Percentiles rank a stretch among this genome's conserved stretches.
Conservation (phyloP, 1,140 invertebrate genomes). For the Cydia fagiglandana region DNA sequence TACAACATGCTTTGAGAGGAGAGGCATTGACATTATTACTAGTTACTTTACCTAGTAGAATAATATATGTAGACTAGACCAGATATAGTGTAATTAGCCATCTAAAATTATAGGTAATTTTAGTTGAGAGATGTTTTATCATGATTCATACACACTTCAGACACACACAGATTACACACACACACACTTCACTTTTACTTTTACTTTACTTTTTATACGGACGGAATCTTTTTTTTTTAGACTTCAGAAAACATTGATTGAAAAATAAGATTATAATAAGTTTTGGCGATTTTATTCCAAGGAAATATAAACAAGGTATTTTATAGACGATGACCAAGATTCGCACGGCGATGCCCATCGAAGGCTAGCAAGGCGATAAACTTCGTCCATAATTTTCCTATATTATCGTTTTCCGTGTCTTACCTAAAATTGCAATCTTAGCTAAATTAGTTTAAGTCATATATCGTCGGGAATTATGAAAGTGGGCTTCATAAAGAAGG, state of each 20-base stretch:
- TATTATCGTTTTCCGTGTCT: constrained; percentile 50
- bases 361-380: constrained; percentile 57
- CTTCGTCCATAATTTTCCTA: constrained; percentile 47
- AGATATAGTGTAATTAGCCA: too few relatives aligned
- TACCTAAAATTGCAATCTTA: constrained; percentile 50
- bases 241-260: background rate
- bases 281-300: constrained; percentile 12
- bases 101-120: too few relatives aligned
- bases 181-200: too few relatives aligned
- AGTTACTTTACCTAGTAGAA: too few relatives aligned
- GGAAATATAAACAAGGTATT: constrained; percentile 25
- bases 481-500: constrained; percentile 69
- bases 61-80: too few relatives aligned
- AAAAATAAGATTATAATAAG: background rate
- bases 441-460: constrained; percentile 59
- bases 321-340: constrained; percentile 50
- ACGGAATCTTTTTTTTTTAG: too few relatives aligned
- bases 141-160: too few relatives aligned
- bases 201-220: too few relatives aligned
- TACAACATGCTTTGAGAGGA: background rate
- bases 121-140: background rate
- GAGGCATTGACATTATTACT: background rate
- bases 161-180: too few relatives aligned
- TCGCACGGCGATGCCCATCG: constrained; percentile 52
- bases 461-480: constrained; percentile 60